Evolutionary conservation across 2,888 invertebrate species (phyloP), one percentile per base, ranked within the genome.

Genomic region (Noctua fimbriata): DNA sequence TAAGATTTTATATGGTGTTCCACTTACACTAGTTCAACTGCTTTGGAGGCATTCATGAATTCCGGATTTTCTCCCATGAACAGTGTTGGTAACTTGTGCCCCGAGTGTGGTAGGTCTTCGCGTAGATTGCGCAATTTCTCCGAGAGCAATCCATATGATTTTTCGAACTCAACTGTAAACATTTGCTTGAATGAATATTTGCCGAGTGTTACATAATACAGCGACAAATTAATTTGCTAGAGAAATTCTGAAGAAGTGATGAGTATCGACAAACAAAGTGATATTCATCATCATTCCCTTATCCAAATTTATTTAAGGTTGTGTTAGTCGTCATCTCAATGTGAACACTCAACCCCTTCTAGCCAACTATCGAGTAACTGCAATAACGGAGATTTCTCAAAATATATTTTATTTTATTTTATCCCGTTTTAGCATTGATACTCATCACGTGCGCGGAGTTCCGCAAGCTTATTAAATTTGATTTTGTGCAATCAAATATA

Each of bases 21-120:
- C 5, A 80, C 76, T 88, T 86, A 95, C 96, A 94, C 94, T 69
- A 97, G 88, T 84, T 97, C 96, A 52, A 98, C 89, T 69, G 96
- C 97, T 58, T 94, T 93, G 0, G 98, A 98, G 0, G 98, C 97
- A 77, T 94, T 94, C 36, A 92, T 92, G 90, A 98, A 98, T 70
- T 94, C 88, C 2, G 92, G 88, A 91, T 97, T 97, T 81, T 96
- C 93, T 5, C 97, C 97, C 86, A 95, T 93, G 69, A 92, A 92
- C 76, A 96, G 94, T 67, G 95, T 91, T 0, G 97, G 97, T 55
- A 96, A 87, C 0, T 10, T 3, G 7, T 69, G 2, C 2, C 44
- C 55, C 1, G 75, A 67, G 0, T 16, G n/a, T 5, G 77, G 32
- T 0, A 0, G 12, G 1, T 77, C 73, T 14, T n/a, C 4, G 2